A percentile compares a stretch with the other conserved stretches of the same genome.
Conservation (phyloP, 2,113 vertebrate genomes). For the Polypterus senegalus region DNA sequence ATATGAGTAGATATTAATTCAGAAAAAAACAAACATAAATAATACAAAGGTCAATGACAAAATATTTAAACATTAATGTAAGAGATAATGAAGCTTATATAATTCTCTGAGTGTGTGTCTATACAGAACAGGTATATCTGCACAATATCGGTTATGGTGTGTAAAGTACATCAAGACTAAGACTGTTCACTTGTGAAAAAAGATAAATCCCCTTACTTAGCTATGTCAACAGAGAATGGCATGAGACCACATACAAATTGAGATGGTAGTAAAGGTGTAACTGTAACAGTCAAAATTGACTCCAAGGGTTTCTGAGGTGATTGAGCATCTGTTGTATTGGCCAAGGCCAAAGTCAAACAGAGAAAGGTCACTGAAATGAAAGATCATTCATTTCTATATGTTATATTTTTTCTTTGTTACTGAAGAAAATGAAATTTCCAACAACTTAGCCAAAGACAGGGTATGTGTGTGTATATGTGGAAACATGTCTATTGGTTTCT, state of each 20-base stretch:
- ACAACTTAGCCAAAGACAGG: background rate
- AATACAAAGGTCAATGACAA: too few relatives aligned
- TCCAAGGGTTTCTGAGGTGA: slow-evolving; percentile 47
- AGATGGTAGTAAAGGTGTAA: slow-evolving; percentile 50
- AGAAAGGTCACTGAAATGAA: slow-evolving; percentile 47
- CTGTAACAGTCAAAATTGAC: slow-evolving; percentile 42
- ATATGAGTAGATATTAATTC: too few relatives aligned
- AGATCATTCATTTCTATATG: slow-evolving; percentile 37
- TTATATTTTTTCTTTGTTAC: slow-evolving; percentile 38
- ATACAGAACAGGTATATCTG: too few relatives aligned
- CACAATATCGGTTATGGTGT: too few relatives aligned
- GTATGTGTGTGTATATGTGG: background rate
- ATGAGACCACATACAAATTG: slow-evolving; percentile 58
- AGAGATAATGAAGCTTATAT: too few relatives aligned
- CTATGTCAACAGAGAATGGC: slow-evolving; percentile 48
- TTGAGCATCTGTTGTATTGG: slow-evolving; percentile 51
- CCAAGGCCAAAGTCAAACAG: slow-evolving; percentile 53
- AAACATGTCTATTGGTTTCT: background rate
- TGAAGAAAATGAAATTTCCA: slow-evolving; percentile 25
- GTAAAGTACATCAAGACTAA: slow-evolving; percentile 32
- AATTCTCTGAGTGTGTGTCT: too few relatives aligned
- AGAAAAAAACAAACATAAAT: too few relatives aligned
- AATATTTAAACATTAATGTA: too few relatives aligned
- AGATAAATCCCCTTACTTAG: slow-evolving; percentile 52
- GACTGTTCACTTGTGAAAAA: slow-evolving; percentile 31